Evolutionary conservation across 2,113 vertebrate genomes (phyloP), one percentile per base, ranked within the genome.

Genomic region (Myiozetetes cayanensis): DNA sequence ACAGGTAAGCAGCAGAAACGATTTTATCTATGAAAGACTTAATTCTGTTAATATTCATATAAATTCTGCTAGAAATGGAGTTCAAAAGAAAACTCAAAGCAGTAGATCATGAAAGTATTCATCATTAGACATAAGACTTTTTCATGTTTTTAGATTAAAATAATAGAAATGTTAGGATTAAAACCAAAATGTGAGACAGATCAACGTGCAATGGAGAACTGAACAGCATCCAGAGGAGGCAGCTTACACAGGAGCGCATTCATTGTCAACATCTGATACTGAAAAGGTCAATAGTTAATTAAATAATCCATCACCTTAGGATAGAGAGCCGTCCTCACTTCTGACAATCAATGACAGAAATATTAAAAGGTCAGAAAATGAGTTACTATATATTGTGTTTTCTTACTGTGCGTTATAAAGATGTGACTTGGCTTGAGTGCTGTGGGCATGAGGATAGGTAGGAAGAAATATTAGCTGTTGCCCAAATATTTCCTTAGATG

Each of bases 261-360:
- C 98, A 98, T 99, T 98, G 99, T 99, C 98, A 98, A 98, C 98
- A 98, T 98, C 98, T 98, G 98, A 98, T 98, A 97, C 97, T 97
- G 98, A 98, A 99, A 99, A 99, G 99, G 99, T 99, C 99, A 99
- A 99, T 98, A 99, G 99, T 99, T 99, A 99, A 99, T 99, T 99
- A 99, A 99, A 99, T 99, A 99, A 99, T 99, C 99, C 99, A 99
- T 99, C 99, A 99, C 99, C 98, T 99, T 99, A 98, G 98, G 98
- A 99, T 97, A 98, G 98, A 98, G 98, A 98, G 98, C 98, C 98
- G 73, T 98, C 98, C 97, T 98, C 98, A 97, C 96, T 97, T 98
- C 97, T 98, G 97, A 98, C 99, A 99, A 99, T 99, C 98, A 98
- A 99, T 98, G 98, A 98, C 98, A 98, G 98, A 98, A 98, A 98